These are phyloP conservation scores for Hemistola chrysoprasaria DNA, from an alignment of 2,888 invertebrate genomes.

Conservation along the genomic window DNA sequence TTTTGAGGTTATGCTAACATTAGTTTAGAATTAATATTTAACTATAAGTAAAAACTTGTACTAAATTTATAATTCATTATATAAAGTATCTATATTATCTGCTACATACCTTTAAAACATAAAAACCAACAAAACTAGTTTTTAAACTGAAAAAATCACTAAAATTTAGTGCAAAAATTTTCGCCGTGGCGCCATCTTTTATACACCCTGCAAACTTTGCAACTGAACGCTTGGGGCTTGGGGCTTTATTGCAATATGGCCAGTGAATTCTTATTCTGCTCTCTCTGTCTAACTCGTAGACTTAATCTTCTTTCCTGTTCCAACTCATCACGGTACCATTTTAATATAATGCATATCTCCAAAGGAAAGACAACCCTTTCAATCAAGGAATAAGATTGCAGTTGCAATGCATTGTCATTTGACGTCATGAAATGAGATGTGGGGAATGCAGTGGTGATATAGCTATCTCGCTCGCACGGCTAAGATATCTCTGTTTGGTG, in stretches of 20 bases:
- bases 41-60: too few relatives aligned
- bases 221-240: constrained; percentile 48
- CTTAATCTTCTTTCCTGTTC: constrained; percentile 48
- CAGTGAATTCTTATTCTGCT: constrained; percentile 50
- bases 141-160: constrained; percentile 12
- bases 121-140: constrained; percentile 11
- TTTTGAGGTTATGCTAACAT: constrained; percentile 12
- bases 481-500: constrained; percentile 68
- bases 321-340: constrained; percentile 41
- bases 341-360: constrained; percentile 46
- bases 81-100: too few relatives aligned
- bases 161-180: constrained; percentile 28
- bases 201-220: constrained; percentile 48
- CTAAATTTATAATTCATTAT: too few relatives aligned
- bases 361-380: constrained; percentile 63
- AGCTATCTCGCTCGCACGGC: constrained; percentile 65
- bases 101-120: constrained; percentile 11
- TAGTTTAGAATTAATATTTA: too few relatives aligned
- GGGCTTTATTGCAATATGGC: constrained; percentile 62
- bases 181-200: constrained; percentile 70
- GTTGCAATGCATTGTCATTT: constrained; percentile 60
- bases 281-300: constrained; percentile 49
- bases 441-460: constrained; percentile 67
- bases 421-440: constrained; percentile 53
- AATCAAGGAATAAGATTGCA: constrained; percentile 65